These are phyloP conservation scores for Fistularia tabacaria DNA, from an alignment of 2,797 vertebrate species.

Conservation along the genomic window DNA sequence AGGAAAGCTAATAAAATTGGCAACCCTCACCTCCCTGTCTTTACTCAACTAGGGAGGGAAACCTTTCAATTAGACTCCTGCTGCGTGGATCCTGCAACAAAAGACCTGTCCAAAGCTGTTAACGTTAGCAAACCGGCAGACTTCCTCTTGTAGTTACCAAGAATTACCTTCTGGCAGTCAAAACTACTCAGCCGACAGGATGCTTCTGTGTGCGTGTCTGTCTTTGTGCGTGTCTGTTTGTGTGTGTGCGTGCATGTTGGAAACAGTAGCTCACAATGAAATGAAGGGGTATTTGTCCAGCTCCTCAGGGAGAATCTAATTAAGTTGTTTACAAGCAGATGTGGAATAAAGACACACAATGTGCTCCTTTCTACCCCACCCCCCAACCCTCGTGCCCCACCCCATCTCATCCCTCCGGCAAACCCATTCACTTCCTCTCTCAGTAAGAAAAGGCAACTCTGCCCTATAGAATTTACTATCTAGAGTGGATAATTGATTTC, in stretches of 20 bases:
- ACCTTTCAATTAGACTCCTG: slow-evolving; percentile 45
- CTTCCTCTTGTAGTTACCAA: slow-evolving; percentile 11
- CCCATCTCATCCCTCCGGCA: neutral
- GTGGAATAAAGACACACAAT: slow-evolving; percentile 52
- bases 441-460: neutral
- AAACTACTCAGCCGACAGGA: slow-evolving; percentile 10
- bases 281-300: slow-evolving; percentile 33
- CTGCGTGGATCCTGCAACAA: slow-evolving; percentile 42
- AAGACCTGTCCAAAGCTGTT: slow-evolving; percentile 48
- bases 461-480: slow-evolving; percentile 54
- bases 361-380: neutral
- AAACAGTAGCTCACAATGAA: slow-evolving; percentile 28
- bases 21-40: neutral
- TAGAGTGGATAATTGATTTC: slow-evolving; percentile 60
- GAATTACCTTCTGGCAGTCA: slow-evolving; percentile 27
- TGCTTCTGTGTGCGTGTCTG: slow-evolving; percentile 1
- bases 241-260: slow-evolving; percentile 7
- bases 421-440: neutral
- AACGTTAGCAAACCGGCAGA: slow-evolving; percentile 25
- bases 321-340: slow-evolving; percentile 61
- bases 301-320: slow-evolving; percentile 39
- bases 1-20: slow-evolving; percentile 34
- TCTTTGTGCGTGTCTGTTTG: slow-evolving; percentile 4
- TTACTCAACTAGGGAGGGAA: slow-evolving; percentile 4
- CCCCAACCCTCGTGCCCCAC: slow-evolving; percentile 3